Base-by-base conservation (phyloP, 2,888 invertebrate genomes). In the Drosophila sordidula region DNA sequence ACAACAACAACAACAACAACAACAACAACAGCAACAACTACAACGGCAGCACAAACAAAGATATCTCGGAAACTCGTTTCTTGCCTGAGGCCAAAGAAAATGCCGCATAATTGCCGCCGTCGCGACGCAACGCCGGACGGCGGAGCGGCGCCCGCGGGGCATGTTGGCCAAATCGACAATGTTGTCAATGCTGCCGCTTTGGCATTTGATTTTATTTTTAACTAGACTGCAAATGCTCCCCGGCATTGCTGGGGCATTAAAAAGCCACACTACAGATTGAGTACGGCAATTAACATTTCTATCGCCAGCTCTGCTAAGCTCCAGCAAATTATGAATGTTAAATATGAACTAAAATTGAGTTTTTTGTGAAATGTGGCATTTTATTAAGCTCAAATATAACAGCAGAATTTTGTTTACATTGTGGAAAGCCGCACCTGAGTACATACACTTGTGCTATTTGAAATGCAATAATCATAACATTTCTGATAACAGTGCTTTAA, bases 181-280 rank as follows among this genome's bases (percentile, higher is more conserved):
- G 76, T 87, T 80, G 87, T 87, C 82, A 83, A 83, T 87, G 82
- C 74, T 74, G 80, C 72, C 62, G 75, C 77, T 77, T 72, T 85
- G 87, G 87, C 82, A 84, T 84, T 84, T 84, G 79, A 81, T 87
- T 83, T 83, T 87, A 83, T 83, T 83, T 87, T 85, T 77, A 76
- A 81, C 87, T 85, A 82, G 86, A 82, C 76, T 73, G 69, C 59
- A 81, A 73, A 70, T 68, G 68, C 69, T 79, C 68, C 69, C 67
- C 68, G 62, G 64, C 87, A 73, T 68, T 66, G 70, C 61, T 34
- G 61, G 63, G 59, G 47, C 54, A 79, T 49, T 29, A 41, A 38
- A 56, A 38, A 42, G 41, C 42, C 39, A 29, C 38, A 22, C 58
- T 36, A 12, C 44, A 29, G n/a, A 45, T 39, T 62, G 46, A 34